Conservation (phyloP, 1,140 invertebrate species). For the Neuroterus valhalla region DNA sequence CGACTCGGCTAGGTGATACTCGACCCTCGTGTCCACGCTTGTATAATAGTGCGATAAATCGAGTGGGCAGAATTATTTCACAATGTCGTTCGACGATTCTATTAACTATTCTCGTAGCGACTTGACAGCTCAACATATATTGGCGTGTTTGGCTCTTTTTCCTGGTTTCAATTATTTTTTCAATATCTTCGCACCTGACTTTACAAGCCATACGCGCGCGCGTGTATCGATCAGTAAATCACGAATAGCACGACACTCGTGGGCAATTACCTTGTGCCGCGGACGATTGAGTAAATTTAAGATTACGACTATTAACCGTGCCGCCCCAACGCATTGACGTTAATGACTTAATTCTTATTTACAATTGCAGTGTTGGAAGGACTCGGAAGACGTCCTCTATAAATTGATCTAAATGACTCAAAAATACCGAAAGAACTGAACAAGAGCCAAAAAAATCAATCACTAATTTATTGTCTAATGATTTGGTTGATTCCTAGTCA, state of each 20-base stretch:
- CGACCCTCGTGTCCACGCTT: constrained; percentile 40
- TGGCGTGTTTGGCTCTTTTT: constrained; percentile 35
- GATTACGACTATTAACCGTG: constrained; percentile 35
- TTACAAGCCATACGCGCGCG: neutral
- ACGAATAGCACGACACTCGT: constrained; percentile 50
- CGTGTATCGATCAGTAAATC: constrained; percentile 50
- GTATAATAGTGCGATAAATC: constrained; percentile 54
- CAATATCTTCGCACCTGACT: constrained; percentile 33
- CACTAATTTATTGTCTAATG: too few species aligned
- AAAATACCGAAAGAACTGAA: too few species aligned
- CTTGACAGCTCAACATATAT: constrained; percentile 50
- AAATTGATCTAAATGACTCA: too few species aligned
- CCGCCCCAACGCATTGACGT: constrained; percentile 17
- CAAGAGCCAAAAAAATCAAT: too few species aligned
- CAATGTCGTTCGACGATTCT: constrained; percentile 48
- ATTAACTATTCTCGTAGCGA: constrained; percentile 49
- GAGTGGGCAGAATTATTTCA: constrained; percentile 45
- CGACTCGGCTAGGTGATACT: neutral
- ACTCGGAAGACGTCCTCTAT: too few species aligned
- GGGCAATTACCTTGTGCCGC: constrained; percentile 47
- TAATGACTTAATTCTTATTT: constrained; percentile 22
- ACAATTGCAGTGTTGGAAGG: neutral
- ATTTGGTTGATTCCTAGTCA: too few species aligned
- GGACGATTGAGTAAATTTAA: constrained; percentile 43
- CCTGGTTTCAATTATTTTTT: constrained; percentile 44